These are phyloP conservation scores for Clavelina lepadiformis DNA, from an alignment of 23 tunicate species.

Conservation along the genomic window DNA sequence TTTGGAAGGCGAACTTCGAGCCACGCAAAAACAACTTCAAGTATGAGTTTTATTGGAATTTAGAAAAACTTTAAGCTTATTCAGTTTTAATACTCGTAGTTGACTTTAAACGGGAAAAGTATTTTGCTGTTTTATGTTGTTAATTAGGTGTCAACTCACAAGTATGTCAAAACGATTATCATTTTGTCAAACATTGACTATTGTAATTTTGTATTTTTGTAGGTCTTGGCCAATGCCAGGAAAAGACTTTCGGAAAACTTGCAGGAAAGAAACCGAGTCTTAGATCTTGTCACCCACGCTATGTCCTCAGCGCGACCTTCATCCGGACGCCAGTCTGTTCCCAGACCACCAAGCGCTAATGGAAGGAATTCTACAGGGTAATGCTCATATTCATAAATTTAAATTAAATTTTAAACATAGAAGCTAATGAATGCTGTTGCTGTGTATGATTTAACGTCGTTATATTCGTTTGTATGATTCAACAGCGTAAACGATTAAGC, in stretches of 20 bases:
- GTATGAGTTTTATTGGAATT: no score
- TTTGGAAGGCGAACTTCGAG: slow-evolving; percentile 72
- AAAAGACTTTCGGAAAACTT: slow-evolving; percentile 65
- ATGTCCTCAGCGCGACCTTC: slow-evolving; percentile 60
- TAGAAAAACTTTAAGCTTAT: no score
- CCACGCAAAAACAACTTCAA: slow-evolving; percentile 81
- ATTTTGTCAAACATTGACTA: neutral
- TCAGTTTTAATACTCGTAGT: no score
- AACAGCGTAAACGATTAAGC: no score
- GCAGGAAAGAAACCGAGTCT: slow-evolving; percentile 82
- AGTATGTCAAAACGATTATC: neutral
- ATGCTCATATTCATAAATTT: no score
- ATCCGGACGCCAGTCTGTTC: slow-evolving; percentile 37
- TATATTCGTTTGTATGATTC: no score
- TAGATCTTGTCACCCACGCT: slow-evolving; percentile 80
- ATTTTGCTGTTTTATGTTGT: no score
- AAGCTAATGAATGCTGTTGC: no score
- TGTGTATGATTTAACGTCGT: no score
- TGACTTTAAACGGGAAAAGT: no score
- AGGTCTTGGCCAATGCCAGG: slow-evolving; percentile 24
- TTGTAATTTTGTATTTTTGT: neutral
- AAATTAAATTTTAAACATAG: no score
- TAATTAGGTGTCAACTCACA: no score
- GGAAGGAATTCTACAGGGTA: slow-evolving; percentile 37
- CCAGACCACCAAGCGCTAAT: slow-evolving; percentile 17